Percentiles rank a stretch among this genome's conserved stretches.
phyloP scores from a whole-genome alignment of 2,797 vertebrate species.

The Oryzias dopingdopingensis region DNA sequence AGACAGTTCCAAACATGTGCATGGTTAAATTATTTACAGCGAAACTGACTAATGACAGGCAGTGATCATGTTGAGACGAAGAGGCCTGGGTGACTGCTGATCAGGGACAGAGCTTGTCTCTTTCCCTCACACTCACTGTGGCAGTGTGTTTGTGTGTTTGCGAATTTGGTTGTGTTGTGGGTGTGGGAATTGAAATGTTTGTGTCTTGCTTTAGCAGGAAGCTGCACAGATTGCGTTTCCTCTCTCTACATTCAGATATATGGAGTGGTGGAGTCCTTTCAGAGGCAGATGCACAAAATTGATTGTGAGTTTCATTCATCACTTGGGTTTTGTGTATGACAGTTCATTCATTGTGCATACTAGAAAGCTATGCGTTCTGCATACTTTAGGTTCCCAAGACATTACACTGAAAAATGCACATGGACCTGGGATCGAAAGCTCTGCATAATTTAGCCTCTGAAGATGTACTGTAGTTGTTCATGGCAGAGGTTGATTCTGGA shows the following conservation, averaged over 20 bases:
- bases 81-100: constrained; percentile 76
- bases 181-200: constrained; percentile 41
- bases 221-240: constrained; percentile 37
- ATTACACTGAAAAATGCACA: constrained; percentile 42
- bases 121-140: constrained; percentile 58
- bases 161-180: constrained; percentile 33
- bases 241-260: constrained; percentile 22
- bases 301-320: constrained; percentile 66
- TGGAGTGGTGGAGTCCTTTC: constrained; percentile 54
- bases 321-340: constrained; percentile 59
- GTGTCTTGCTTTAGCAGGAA: constrained; percentile 40
- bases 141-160: constrained; percentile 29
- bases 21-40: constrained; percentile 80
- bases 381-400: constrained; percentile 53
- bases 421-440: constrained; percentile 45
- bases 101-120: constrained; percentile 72
- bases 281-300: constrained; percentile 63
- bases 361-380: constrained; percentile 47
- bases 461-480: constrained; percentile 41
- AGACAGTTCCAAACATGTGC: constrained; percentile 80
- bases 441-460: constrained; percentile 39
- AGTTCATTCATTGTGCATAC: constrained; percentile 59
- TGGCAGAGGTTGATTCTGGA: constrained; percentile 18
- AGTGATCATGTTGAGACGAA: constrained; percentile 79
- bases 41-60: constrained; percentile 81